Conservation (phyloP, 92 coral and sea anemone species). For the Epizoanthus ramosus region DNA sequence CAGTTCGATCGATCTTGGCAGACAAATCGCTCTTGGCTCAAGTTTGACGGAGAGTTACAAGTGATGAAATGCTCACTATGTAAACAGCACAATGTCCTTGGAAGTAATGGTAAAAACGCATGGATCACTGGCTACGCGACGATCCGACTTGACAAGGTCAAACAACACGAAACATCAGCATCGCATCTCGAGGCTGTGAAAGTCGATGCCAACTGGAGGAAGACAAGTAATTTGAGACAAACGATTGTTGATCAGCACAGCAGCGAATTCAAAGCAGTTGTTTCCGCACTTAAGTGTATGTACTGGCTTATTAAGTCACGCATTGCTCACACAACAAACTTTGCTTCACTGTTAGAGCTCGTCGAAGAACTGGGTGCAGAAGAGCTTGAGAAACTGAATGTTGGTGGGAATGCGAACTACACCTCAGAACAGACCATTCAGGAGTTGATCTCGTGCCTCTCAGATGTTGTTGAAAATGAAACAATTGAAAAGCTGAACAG, state of each 20-base stretch:
- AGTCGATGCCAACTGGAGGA: background rate
- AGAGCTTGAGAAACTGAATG: conserved; percentile 21
- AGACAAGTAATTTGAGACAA: too few relatives aligned
- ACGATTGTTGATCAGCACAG: background rate
- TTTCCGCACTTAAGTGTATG: too few relatives aligned
- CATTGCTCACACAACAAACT: conserved; percentile 48
- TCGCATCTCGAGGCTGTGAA: background rate
- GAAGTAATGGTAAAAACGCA: background rate
- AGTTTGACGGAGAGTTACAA: too few relatives aligned
- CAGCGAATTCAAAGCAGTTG: conserved; percentile 21
- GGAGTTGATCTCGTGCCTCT: conserved; percentile 31
- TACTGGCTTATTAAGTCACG: conserved; percentile 33
- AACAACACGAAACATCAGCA: background rate
- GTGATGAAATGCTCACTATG: too few relatives aligned
- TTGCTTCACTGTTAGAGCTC: conserved; percentile 41
- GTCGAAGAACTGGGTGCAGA: conserved; percentile 25
- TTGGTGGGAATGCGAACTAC: conserved; percentile 40
- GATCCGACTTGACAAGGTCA: background rate
- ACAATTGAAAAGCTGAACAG: conserved; percentile 21
- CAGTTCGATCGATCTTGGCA: too few relatives aligned
- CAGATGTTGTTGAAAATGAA: conserved; percentile 16
- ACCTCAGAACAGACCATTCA: conserved; percentile 42
- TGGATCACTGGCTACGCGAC: conserved; percentile 1
- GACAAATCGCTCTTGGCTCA: too few relatives aligned
- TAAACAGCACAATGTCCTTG: background rate